Base-by-base conservation (phyloP, 2,797 vertebrate species). In the Vultur gryphus region DNA sequence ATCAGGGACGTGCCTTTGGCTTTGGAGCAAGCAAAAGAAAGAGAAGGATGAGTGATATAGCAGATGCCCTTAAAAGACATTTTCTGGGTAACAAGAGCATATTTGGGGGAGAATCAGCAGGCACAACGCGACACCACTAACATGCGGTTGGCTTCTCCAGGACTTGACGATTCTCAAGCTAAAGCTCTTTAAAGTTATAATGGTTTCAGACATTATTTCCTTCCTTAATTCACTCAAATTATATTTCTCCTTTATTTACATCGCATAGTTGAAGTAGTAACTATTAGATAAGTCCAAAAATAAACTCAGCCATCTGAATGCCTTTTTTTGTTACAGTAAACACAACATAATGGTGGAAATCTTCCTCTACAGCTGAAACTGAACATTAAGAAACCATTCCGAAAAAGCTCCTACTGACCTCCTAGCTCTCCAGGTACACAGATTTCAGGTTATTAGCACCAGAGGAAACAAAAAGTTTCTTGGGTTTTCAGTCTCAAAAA, bases 1-100 rank as follows among this genome's bases (percentile, higher is more conserved):
- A 98, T 99, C 99, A 99, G 98, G 99, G 99, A 98, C 99, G 99
- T 85, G 99, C 99, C 99, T 99, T 99, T 95, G 99, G 99, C 99
- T 99, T 98, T 88, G 85, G 96, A 92, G 91, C 83, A 94, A 87
- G 78, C 31, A 92, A 77, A 79, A 55, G 78, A 91, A 88, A 67
- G 82, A 97, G 54, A 92, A 90, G 64, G 31, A 57, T 71, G 52
- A 96, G 94, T 89, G 58, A 95, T 39, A n/a, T 0, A 70, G 20
- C 35, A 88, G 35, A 44, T 28, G 33, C 49, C 41, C 66, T 85
- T 55, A 29, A 49, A 91, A 84, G 33, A 28, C 3, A 28, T 33
- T 73, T 73, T 62, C 41, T 46, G 87, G 46, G 24, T 37, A 91
- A 21, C 2, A 6, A 79, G 14, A 57, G 59, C 7, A 0, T 13